Conservation (phyloP, 2,797 vertebrate species). For the Limosa lapponica region DNA sequence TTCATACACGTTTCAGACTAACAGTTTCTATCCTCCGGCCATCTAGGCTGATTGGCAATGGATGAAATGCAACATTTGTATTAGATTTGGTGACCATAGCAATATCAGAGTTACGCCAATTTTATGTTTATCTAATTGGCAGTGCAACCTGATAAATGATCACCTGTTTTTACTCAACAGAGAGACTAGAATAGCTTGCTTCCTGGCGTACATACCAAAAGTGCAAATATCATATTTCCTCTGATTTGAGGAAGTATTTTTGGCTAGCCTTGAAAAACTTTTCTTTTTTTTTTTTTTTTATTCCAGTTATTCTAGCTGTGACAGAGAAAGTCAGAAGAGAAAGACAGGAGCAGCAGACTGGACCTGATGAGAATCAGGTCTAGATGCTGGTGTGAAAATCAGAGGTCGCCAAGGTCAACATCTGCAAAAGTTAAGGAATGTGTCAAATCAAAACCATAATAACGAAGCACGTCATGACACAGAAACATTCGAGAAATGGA, state of each 20-base stretch:
- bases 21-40: not conserved
- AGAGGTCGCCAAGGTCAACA: not conserved
- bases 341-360: not conserved
- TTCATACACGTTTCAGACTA: not conserved
- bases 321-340: not conserved
- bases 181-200: not conserved
- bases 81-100: not conserved
- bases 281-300: not conserved
- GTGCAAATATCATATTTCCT: not conserved
- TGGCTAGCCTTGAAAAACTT: not conserved
- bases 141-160: not conserved
- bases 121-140: not conserved
- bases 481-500: not conserved
- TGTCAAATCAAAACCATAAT: not conserved
- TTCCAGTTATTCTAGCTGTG: not conserved
- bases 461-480: not conserved
- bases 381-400: not conserved
- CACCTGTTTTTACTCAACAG: not conserved
- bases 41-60: not conserved
- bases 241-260: conserved; percentile 14
- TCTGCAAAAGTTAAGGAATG: not conserved
- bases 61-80: not conserved
- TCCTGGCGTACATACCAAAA: not conserved
- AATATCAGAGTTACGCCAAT: not conserved
- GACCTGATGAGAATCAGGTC: not conserved